Conservation (phyloP, 2,888 invertebrate genomes). For the Neria commutata region DNA sequence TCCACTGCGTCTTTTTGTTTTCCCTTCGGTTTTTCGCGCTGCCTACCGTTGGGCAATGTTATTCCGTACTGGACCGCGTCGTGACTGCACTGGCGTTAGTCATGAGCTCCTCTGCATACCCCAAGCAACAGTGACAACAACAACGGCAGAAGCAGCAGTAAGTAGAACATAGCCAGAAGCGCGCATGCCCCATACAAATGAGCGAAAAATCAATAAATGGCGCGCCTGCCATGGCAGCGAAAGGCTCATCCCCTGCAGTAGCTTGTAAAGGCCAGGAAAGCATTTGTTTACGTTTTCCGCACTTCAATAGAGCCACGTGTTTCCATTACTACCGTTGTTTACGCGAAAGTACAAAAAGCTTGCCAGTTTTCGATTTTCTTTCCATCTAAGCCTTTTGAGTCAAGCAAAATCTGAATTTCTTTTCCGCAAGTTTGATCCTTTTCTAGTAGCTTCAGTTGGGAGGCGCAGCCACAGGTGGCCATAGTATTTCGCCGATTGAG, state of each 20-base stretch:
- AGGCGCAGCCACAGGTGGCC: constrained; percentile 6
- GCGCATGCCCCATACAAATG: not conserved
- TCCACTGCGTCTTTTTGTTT: not conserved
- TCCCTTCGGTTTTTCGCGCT: not conserved
- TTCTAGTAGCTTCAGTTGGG: too few species aligned
- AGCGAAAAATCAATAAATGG: constrained; percentile 9
- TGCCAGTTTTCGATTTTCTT: too few species aligned
- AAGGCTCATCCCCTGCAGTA: too few species aligned
- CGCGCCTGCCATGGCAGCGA: too few species aligned
- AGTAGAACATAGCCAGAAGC: not conserved
- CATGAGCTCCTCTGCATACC: too few species aligned
- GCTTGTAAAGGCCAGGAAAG: too few species aligned
- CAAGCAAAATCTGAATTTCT: too few species aligned
- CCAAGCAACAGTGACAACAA: too few species aligned
- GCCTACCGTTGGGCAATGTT: too few species aligned
- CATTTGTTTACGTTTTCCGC: not conserved
- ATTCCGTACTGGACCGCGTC: not conserved
- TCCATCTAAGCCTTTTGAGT: too few species aligned
- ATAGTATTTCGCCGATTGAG: not conserved
- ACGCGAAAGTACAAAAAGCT: too few species aligned
- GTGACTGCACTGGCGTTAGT: not conserved
- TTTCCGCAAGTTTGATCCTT: too few species aligned
- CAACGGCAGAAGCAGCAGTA: not conserved
- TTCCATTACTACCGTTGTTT: not conserved
- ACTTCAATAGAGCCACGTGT: not conserved